These are phyloP conservation scores for Pangasius sanitwongsei DNA, from an alignment of 2,797 vertebrate genomes.

Conservation along the genomic window DNA sequence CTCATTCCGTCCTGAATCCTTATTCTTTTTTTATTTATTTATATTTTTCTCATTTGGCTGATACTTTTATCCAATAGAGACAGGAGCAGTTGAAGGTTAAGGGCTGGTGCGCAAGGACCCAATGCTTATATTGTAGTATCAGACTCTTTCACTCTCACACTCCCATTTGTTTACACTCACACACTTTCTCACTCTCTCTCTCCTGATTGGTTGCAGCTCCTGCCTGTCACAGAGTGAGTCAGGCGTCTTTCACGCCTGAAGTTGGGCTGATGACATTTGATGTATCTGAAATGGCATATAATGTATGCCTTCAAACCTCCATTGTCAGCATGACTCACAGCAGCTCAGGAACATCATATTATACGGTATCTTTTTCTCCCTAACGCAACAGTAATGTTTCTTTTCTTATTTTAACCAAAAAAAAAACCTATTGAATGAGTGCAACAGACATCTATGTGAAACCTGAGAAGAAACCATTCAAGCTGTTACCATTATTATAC, in stretches of 20 bases:
- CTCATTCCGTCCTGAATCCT: not conserved
- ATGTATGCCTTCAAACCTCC: not conserved
- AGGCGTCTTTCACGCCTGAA: not conserved
- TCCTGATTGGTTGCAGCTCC: not conserved
- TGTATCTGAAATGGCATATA: not conserved
- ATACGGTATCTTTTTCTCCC: not conserved
- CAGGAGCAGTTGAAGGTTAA: not conserved
- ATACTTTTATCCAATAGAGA: not conserved
- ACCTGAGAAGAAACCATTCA: conserved; percentile 1
- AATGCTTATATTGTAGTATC: not conserved
- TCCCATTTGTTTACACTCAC: not conserved
- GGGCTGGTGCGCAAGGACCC: not conserved
- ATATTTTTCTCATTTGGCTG: not conserved
- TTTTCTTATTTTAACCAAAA: not conserved
- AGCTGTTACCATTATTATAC: conserved; percentile 6
- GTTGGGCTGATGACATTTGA: not conserved
- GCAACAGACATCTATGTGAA: conserved; percentile 4
- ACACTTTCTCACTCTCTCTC: not conserved
- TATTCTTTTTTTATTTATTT: not conserved
- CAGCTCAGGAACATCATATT: not conserved
- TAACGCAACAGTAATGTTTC: not conserved
- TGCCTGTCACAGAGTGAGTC: not conserved
- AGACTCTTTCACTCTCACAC: not conserved
- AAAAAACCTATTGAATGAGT: not conserved
- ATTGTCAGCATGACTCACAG: not conserved